Evolutionary conservation across 2,888 invertebrate species (phyloP).

Genomic region (Ochropleura plecta): DNA sequence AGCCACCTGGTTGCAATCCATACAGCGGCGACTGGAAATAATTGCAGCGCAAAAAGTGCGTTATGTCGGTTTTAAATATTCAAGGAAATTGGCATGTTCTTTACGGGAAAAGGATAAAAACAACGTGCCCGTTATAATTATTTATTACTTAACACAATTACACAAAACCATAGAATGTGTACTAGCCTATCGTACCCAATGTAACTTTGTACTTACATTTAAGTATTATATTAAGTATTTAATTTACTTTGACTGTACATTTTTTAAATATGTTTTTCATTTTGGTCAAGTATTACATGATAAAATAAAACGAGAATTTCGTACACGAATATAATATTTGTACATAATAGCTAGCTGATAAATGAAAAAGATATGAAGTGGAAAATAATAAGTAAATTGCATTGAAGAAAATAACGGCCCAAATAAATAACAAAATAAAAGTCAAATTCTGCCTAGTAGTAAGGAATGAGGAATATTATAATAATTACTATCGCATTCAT

Average conservation of each 20-base stretch:
- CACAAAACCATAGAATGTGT: constrained; percentile 54
- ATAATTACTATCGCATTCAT: constrained; percentile 25
- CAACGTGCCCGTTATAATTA: constrained; percentile 43
- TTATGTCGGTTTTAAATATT: background rate
- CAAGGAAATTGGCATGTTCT: background rate
- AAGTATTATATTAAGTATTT: constrained; percentile 37
- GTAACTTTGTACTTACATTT: constrained; percentile 63
- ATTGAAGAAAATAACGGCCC: constrained; percentile 5
- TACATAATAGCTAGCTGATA: constrained; percentile 22
- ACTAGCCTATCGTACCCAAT: constrained; percentile 46
- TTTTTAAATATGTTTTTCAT: constrained; percentile 42
- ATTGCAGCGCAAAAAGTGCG: too few relatives aligned
- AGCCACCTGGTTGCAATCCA: too few relatives aligned
- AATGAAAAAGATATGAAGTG: background rate
- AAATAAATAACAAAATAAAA: constrained; percentile 3
- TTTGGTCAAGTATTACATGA: constrained; percentile 60
- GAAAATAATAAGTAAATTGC: constrained; percentile 16
- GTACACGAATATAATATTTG: constrained; percentile 32
- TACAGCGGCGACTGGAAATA: too few relatives aligned
- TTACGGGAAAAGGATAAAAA: constrained; percentile 26
- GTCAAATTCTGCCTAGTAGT: constrained; percentile 6
- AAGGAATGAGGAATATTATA: constrained; percentile 43
- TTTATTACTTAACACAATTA: constrained; percentile 61
- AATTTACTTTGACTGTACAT: constrained; percentile 49
- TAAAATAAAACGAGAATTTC: constrained; percentile 38